Conservation (phyloP, 2,888 invertebrate genomes). For the Sthenelais limicola region DNA sequence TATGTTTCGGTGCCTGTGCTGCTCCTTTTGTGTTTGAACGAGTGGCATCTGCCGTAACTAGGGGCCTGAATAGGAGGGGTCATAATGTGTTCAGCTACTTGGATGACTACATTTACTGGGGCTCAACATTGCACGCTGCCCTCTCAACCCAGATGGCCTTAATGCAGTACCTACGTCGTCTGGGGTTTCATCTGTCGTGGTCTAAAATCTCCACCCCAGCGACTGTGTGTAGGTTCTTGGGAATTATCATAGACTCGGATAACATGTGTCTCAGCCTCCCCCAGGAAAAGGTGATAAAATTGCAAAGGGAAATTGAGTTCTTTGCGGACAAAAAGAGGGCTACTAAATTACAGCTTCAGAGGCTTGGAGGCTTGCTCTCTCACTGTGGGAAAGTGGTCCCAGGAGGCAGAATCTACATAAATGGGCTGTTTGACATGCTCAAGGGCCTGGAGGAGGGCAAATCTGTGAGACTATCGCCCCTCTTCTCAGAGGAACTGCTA, state of each 20-base stretch:
- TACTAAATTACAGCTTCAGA: not conserved
- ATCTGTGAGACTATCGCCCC: too few relatives aligned
- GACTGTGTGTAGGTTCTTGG: not conserved
- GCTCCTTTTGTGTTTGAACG: not conserved
- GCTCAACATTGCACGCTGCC: not conserved
- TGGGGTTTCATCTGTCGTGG: too few relatives aligned
- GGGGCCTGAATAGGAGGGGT: not conserved
- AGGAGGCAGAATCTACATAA: too few relatives aligned
- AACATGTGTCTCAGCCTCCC: not conserved
- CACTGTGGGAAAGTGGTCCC: too few relatives aligned
- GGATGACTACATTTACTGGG: not conserved
- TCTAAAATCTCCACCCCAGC: too few relatives aligned
- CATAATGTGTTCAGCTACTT: not conserved
- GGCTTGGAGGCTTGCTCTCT: not conserved
- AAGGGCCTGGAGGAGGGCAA: too few relatives aligned
- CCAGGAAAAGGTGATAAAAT: not conserved
- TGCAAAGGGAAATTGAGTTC: not conserved
- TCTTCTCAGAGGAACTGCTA: too few relatives aligned
- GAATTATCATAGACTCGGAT: not conserved
- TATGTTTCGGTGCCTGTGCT: not conserved
- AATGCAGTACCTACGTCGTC: too few relatives aligned
- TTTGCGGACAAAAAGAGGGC: not conserved
- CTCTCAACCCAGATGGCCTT: too few relatives aligned
- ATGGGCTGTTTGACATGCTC: too few relatives aligned
- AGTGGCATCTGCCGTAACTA: too few relatives aligned